phyloP scores from a whole-genome alignment of 1,140 invertebrate species.

The Drosophila aff. region DNA sequence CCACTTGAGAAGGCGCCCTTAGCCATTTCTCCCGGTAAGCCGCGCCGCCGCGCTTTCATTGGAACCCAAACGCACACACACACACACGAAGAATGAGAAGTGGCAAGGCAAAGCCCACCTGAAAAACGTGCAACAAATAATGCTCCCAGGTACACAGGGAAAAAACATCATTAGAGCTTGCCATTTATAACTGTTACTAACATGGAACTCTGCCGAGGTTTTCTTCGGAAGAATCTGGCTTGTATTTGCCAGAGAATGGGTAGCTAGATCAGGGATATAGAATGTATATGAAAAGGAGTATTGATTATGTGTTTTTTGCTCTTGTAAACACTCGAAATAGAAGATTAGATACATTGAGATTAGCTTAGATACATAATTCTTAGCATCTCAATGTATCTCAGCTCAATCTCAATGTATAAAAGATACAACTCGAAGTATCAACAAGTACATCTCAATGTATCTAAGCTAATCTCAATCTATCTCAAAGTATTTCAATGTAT shows the following conservation, averaged over 20 bases:
- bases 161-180: background rate
- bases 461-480: too few species aligned
- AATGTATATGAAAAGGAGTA: background rate
- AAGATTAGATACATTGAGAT: background rate
- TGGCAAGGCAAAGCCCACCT: conserved; percentile 55
- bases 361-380: too few species aligned
- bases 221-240: background rate
- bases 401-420: too few species aligned
- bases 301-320: background rate
- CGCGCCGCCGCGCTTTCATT: conserved; percentile 49
- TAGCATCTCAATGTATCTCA: too few species aligned
- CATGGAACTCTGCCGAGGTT: too few species aligned
- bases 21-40: conserved; percentile 53
- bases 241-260: too few species aligned
- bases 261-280: background rate
- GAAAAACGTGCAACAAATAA: conserved; percentile 68
- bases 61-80: conserved; percentile 29
- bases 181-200: background rate
- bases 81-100: conserved; percentile 9
- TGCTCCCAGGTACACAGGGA: conserved; percentile 28
- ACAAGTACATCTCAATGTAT: too few species aligned
- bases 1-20: conserved; percentile 59
- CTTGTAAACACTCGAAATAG: background rate
- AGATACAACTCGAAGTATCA: too few species aligned
- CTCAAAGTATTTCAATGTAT: too few species aligned